A percentile compares a stretch with the other conserved stretches of the same genome.
Conservation (phyloP, 1,140 invertebrate species). For the Papilio machaon region DNA sequence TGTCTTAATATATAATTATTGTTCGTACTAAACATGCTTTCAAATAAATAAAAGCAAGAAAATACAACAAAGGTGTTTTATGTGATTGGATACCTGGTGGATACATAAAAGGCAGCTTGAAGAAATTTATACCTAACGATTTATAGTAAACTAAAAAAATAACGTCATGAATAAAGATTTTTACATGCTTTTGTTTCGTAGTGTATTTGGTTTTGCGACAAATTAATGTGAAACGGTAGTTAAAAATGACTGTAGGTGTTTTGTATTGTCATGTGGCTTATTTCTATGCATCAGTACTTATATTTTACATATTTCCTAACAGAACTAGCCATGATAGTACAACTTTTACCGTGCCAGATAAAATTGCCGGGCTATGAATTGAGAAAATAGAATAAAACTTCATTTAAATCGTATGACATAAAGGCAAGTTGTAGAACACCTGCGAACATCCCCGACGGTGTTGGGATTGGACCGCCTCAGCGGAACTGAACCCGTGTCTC, state of each 20-base stretch:
- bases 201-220: no score
- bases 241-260: no score
- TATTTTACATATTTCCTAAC: no score
- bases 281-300: no score
- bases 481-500: constrained; percentile 41
- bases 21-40: constrained; percentile 37
- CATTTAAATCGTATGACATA: constrained; percentile 33
- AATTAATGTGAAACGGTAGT: no score
- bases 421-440: constrained; percentile 40
- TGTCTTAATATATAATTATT: constrained; percentile 17
- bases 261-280: no score
- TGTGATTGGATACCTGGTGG: constrained; percentile 49
- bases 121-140: constrained; percentile 43
- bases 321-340: no score
- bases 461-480: constrained; percentile 42
- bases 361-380: neutral
- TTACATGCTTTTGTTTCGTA: neutral
- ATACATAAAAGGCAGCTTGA: constrained; percentile 33
- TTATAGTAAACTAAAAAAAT: constrained; percentile 19
- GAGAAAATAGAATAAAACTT: neutral
- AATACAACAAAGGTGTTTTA: constrained; percentile 52
- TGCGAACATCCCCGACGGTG: constrained; percentile 43
- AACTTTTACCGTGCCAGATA: neutral
- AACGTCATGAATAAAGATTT: neutral
- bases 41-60: constrained; percentile 48